Base-by-base conservation (phyloP, 64 coral and sea anemone genomes). In the Pocillopora damicornis region DNA sequence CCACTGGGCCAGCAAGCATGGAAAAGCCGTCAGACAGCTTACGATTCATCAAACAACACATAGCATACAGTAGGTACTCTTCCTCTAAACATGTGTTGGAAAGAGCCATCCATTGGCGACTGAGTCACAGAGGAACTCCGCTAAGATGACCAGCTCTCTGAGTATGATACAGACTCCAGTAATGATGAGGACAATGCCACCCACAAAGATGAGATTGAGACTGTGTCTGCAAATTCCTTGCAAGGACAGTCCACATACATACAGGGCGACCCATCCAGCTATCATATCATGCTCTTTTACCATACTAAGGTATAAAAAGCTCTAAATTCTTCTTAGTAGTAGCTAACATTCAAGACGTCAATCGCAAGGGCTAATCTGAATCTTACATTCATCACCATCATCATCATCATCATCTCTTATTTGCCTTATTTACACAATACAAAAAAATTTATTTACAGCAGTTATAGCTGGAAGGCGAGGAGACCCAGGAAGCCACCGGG, bases 81-180 rank as follows among this genome's bases (percentile, higher is more conserved):
- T 80, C 88, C 88, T 71, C 76, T 89, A 79, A 89, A 89, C 62
- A 89, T 76, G 89, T 76, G 66, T 61, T 62, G 69, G 89, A 90
- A 81, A 73, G 79, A 83, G 37, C 45, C 76, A 76, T 59, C 89
- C 63, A 71, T 83, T 83, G 89, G 79, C 65, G 59, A 90, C 77
- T 18, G 51, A 89, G 63, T 80, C 76, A 89, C 61, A n/a, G 22
- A 89, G 71, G 87, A 89, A 80, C 76, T 62, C 76, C 80, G 76
- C 74, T 59, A 76, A 73, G 77, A 60, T 61, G 59, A 67, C 74
- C 75, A 79, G 75, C 73, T 74, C 38, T 87, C 71, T 73, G 63
- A 72, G 64, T 74, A 86, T 56, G 64, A 86, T 1, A 51, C 57
- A n/a, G 66, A 86, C 64, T 87, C 87, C 75, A 88, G 75, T n/a